These are phyloP conservation scores for Anabas testudineus DNA, from an alignment of 2,797 vertebrate species.

Conservation along the genomic window DNA sequence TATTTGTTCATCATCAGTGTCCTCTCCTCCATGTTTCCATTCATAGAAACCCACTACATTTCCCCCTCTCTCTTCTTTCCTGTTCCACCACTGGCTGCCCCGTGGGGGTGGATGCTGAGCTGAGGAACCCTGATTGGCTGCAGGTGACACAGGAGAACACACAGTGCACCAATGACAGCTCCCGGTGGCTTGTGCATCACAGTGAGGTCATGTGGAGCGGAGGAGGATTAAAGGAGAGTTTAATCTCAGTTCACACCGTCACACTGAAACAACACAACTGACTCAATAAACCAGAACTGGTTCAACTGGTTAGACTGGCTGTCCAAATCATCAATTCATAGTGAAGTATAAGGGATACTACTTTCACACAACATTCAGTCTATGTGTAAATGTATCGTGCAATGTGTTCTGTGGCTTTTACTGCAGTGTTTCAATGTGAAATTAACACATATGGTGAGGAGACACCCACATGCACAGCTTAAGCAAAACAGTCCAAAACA, in stretches of 20 bases:
- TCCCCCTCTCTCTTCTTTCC: conserved; percentile 11
- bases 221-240: conserved; percentile 77
- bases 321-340: not conserved
- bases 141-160: conserved; percentile 56
- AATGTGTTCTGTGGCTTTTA: not conserved
- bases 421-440: not conserved
- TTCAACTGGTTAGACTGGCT: conserved; percentile 13
- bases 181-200: conserved; percentile 66
- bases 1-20: conserved; percentile 42
- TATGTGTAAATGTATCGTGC: not conserved
- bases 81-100: conserved; percentile 57
- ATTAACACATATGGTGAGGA: not conserved
- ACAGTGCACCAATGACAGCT: conserved; percentile 71
- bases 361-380: not conserved
- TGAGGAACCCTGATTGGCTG: conserved; percentile 76
- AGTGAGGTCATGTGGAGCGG: conserved; percentile 77
- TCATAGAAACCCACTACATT: conserved; percentile 76
- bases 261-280: conserved; percentile 42
- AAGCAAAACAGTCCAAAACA: not conserved
- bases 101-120: conserved; percentile 68
- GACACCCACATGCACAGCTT: not conserved
- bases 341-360: not conserved
- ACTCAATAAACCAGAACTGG: not conserved
- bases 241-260: conserved; percentile 71
- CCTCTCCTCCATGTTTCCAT: conserved; percentile 81